These are phyloP conservation scores for Girardia tigrina DNA, from an alignment of 2,888 invertebrate species.

Conservation along the genomic window DNA sequence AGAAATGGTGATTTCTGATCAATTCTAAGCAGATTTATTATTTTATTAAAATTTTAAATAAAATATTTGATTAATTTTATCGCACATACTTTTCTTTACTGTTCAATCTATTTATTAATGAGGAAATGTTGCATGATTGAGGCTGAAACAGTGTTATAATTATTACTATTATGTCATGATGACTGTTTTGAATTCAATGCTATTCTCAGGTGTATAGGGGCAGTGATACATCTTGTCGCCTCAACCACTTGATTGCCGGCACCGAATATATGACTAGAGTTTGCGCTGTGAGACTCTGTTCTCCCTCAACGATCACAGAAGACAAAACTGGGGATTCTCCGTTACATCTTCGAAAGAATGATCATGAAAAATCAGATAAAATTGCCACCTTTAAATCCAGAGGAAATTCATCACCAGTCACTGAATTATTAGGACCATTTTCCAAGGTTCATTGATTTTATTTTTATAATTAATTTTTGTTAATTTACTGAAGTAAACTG, in stretches of 20 bases:
- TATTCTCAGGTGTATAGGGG: constrained; percentile 52
- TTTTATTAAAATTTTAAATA: no score
- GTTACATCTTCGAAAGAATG: not conserved
- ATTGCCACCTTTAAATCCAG: not conserved
- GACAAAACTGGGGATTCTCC: not conserved
- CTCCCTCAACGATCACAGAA: not conserved
- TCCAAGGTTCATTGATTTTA: not conserved
- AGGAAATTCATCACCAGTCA: constrained; percentile 3
- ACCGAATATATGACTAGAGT: constrained; percentile 66
- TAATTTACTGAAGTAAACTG: no score
- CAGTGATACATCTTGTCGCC: constrained; percentile 53
- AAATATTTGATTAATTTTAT: no score
- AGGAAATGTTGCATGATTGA: no score
- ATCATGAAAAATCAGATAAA: not conserved
- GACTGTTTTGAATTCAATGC: no score
- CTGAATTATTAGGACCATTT: constrained; percentile 16
- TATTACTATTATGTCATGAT: no score
- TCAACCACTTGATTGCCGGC: constrained; percentile 60
- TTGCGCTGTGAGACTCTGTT: constrained; percentile 53
- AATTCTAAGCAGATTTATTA: no score
- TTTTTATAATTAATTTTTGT: no score
- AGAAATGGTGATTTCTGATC: no score
- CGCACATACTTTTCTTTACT: no score
- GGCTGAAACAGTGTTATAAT: no score
- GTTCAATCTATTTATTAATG: no score